Percentiles rank a stretch among this genome's conserved stretches.
These are phyloP conservation scores for Suricata suricatta DNA, from an alignment of 2,113 vertebrate species.

Conservation along the genomic window DNA sequence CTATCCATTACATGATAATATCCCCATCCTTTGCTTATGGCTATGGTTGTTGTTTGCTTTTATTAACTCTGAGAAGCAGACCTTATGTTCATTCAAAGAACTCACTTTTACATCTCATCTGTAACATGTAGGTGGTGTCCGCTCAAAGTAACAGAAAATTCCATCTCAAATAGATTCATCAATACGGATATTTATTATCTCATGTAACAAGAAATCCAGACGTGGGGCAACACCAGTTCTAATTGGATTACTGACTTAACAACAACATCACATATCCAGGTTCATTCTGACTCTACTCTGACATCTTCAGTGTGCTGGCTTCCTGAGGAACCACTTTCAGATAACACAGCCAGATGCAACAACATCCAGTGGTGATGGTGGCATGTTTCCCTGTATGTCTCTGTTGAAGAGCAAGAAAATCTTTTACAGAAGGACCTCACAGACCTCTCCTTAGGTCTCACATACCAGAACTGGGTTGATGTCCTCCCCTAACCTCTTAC, in stretches of 20 bases:
- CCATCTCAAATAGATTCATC: neutral
- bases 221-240: neutral
- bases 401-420: neutral
- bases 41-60: neutral
- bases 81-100: neutral
- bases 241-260: neutral
- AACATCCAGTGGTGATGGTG: neutral
- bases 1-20: neutral
- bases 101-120: slow-evolving; percentile 1
- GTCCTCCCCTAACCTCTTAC: neutral
- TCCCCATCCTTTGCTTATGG: neutral
- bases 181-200: slow-evolving; percentile 34
- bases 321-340: neutral
- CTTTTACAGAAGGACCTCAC: neutral
- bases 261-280: neutral
- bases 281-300: neutral
- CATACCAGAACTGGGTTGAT: neutral
- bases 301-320: neutral
- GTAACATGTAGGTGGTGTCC: neutral
- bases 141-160: neutral
- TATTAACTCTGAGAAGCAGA: neutral
- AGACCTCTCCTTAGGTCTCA: neutral
- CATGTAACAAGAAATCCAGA: neutral
- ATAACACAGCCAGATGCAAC: neutral
- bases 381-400: neutral